Percentiles rank a stretch among this genome's conserved stretches.
Evolutionary conservation across 2,797 vertebrate species (phyloP).

Genomic region (Synaphobranchus kaupii): DNA sequence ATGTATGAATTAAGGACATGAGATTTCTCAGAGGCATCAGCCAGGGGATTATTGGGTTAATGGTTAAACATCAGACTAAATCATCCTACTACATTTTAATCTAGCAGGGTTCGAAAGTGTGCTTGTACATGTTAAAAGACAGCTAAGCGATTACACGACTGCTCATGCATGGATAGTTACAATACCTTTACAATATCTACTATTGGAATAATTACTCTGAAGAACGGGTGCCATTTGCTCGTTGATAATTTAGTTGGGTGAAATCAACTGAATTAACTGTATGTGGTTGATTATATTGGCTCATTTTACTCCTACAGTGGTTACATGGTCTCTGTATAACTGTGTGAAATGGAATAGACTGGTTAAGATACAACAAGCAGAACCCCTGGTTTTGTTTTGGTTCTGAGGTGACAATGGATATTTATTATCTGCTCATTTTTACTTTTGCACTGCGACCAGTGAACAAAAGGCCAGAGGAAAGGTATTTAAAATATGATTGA

Average conservation of each 20-base stretch:
- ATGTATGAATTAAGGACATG: neutral
- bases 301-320: neutral
- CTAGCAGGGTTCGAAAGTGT: conserved; percentile 59
- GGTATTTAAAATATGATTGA: neutral
- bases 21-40: neutral
- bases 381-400: neutral
- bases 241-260: neutral
- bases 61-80: conserved; percentile 61
- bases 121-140: conserved; percentile 69
- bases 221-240: neutral
- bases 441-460: neutral
- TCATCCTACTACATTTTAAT: conserved; percentile 56
- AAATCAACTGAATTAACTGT: neutral
- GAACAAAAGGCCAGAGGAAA: neutral
- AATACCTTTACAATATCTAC: conserved; percentile 48
- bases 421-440: neutral
- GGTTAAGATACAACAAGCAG: neutral
- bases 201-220: conserved; percentile 10
- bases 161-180: conserved; percentile 35
- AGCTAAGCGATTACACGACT: conserved; percentile 39
- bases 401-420: neutral
- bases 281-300: neutral
- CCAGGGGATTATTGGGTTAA: conserved; percentile 61
- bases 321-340: neutral
- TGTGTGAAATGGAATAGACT: neutral